A percentile compares a stretch with the other conserved stretches of the same genome.
Evolutionary conservation across 2,888 invertebrate genomes (phyloP).

Genomic region (Eulithis prunata): DNA sequence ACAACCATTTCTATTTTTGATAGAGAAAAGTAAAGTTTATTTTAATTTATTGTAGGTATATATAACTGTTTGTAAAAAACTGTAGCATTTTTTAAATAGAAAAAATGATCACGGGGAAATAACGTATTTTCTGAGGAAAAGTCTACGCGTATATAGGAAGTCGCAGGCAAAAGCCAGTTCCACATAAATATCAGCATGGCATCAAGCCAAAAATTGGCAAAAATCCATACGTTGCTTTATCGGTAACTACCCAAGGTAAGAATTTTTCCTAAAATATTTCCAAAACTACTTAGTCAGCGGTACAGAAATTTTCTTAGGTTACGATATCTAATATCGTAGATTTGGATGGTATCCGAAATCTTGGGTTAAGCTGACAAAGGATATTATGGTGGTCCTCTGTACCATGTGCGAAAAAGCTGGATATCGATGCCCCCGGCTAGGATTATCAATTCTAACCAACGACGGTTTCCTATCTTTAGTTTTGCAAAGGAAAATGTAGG

Average conservation of each 20-base stretch:
- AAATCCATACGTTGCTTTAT: conserved; percentile 15
- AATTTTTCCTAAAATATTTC: conserved; percentile 26
- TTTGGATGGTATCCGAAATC: conserved; percentile 32
- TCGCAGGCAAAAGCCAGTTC: neutral
- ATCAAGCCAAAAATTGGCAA: conserved; percentile 14
- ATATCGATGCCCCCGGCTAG: conserved; percentile 2
- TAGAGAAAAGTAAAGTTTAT: too few relatives aligned
- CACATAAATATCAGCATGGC: conserved; percentile 13
- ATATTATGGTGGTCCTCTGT: conserved; percentile 26
- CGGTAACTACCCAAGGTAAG: conserved; percentile 10
- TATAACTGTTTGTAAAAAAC: too few relatives aligned
- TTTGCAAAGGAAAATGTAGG: too few relatives aligned
- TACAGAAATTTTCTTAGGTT: conserved; percentile 26
- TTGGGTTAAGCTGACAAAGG: conserved; percentile 38
- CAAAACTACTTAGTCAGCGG: conserved; percentile 31
- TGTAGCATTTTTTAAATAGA: too few relatives aligned
- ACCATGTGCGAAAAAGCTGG: conserved; percentile 13
- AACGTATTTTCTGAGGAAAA: neutral
- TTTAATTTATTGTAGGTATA: too few relatives aligned
- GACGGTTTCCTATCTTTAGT: neutral
- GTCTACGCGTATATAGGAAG: neutral
- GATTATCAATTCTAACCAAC: neutral
- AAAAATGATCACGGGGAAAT: too few relatives aligned
- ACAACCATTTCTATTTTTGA: too few relatives aligned
- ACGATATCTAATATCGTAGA: conserved; percentile 36